Evolutionary conservation across 2,113 vertebrate species (phyloP).

Genomic region (Nettapus auritus): DNA sequence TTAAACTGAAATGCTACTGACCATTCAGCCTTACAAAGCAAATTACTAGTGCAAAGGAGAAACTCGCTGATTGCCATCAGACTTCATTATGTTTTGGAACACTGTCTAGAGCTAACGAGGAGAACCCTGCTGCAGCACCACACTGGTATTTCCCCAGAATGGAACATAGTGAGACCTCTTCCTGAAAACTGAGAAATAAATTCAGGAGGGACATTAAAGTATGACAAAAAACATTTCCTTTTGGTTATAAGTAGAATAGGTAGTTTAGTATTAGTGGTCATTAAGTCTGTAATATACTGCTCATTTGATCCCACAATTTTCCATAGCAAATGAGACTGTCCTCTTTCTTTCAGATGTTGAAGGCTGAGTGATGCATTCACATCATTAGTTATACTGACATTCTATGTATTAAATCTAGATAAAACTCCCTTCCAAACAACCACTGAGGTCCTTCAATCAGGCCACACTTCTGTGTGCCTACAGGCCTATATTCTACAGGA

Average conservation of each 20-base stretch:
- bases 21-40: neutral
- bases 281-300: neutral
- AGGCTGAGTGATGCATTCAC: neutral
- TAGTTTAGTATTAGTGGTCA: neutral
- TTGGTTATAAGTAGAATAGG: neutral
- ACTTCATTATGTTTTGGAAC: fast-evolving
- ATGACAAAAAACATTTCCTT: neutral
- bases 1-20: neutral
- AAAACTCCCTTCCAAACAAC: neutral
- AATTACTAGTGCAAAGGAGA: neutral
- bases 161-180: neutral
- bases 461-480: neutral
- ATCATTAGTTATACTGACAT: neutral
- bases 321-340: neutral
- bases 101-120: neutral
- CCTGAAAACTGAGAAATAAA: neutral
- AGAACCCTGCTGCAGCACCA: neutral
- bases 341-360: neutral
- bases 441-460: neutral
- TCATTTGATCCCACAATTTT: neutral
- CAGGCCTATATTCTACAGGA: neutral
- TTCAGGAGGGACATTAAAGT: neutral
- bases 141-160: neutral
- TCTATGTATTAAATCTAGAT: neutral
- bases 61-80: fast-evolving